Evolutionary conservation across 2,797 vertebrate genomes (phyloP).

Genomic region (Taeniopygia guttata): DNA sequence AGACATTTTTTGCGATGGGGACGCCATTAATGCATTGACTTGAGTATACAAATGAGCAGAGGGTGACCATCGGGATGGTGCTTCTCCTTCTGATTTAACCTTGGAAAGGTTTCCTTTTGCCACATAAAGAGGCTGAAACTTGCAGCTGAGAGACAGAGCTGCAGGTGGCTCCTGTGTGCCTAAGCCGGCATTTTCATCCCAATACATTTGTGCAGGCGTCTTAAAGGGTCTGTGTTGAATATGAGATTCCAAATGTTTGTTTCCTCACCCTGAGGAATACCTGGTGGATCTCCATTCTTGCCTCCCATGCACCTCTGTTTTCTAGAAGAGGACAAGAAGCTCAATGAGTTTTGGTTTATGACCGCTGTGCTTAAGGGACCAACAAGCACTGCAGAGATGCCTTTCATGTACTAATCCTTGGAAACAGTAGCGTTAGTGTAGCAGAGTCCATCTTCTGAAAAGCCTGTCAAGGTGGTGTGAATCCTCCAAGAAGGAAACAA

Average conservation of each 20-base stretch:
- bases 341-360: not conserved
- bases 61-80: too few species aligned
- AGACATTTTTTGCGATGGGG: fast-evolving
- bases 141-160: not conserved
- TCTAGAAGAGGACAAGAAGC: not conserved
- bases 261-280: not conserved
- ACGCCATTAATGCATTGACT: not conserved
- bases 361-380: too few species aligned
- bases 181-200: not conserved
- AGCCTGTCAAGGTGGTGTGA: too few species aligned
- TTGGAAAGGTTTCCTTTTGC: not conserved
- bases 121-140: too few species aligned
- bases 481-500: too few species aligned
- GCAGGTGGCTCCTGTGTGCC: not conserved
- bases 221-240: not conserved
- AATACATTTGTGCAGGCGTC: too few species aligned
- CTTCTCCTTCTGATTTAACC: not conserved
- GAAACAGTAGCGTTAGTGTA: too few species aligned
- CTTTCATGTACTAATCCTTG: too few species aligned
- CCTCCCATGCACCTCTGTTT: not conserved
- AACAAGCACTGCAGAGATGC: too few species aligned
- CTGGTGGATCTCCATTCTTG: not conserved
- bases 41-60: too few species aligned
- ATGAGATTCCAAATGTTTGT: too few species aligned
- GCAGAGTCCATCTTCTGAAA: too few species aligned